Conservation (phyloP, 2,113 vertebrate genomes). For the Gorsachius goisagi region DNA sequence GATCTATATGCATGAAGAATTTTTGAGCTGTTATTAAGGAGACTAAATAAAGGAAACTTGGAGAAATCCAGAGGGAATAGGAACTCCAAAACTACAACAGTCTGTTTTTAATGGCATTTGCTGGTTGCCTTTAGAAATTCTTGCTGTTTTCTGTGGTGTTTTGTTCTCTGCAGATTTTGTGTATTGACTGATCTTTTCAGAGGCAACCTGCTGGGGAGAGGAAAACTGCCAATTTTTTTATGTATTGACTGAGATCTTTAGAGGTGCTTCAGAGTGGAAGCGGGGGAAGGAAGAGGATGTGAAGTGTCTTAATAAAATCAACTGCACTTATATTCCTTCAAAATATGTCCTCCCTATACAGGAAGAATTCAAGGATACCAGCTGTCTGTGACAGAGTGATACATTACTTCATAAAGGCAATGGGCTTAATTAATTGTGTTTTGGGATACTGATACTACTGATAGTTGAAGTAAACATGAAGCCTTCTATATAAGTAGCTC, state of each 20-base stretch:
- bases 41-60: background rate
- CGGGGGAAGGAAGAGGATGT: background rate
- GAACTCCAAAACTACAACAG: background rate
- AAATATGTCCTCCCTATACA: background rate
- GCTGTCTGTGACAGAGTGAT: background rate
- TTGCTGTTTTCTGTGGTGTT: background rate
- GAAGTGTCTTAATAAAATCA: background rate
- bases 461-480: background rate
- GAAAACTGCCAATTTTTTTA: background rate
- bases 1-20: background rate
- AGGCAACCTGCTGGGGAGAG: background rate
- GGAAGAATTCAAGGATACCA: background rate
- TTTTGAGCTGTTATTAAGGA: background rate
- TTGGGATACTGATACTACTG: background rate
- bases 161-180: background rate
- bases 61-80: background rate
- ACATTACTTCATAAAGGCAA: background rate
- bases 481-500: background rate
- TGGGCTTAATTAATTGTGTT: background rate
- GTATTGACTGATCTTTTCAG: conserved; percentile 24
- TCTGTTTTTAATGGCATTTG: background rate
- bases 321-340: background rate
- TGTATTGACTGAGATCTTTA: background rate
- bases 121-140: background rate
- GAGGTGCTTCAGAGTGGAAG: background rate